Base-by-base conservation (phyloP, 37 sponge, comb jelly and placozoan species). In the Ephydatia muelleri region DNA sequence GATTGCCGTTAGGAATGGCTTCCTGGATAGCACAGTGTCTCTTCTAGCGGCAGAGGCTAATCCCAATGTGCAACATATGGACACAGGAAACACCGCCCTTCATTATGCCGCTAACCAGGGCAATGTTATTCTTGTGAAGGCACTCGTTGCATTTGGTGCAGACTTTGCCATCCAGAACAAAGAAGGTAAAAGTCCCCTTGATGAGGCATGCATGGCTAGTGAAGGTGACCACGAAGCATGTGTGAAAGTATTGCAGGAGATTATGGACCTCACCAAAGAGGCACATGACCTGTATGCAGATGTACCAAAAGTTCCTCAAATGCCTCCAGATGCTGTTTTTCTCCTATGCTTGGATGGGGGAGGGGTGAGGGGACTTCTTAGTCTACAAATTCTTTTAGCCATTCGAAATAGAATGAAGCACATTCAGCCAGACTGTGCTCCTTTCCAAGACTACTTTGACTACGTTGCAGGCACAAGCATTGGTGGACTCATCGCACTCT, bases 381-480 rank as follows among this genome's bases (percentile, higher is more conserved):
- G 76, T 49, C 49, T 74, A 21, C 77, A 79, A 70, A 86, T 86
- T 25, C 33, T 91, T 30, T 21, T 73, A 3, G 91, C 87, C 16
- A 30, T 91, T 12, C 76, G 86, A 37, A 77, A 76, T 23, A 37
- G 81, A 34, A 73, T 86, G 77, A 35, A 32, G 21, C 32, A 77
- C 72, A 3, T 77, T 8, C 29, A 37, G 3, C 81, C 87, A 3
- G 73, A 65, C 32, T 68, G 69, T 35, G 68, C 29, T 26, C 26
- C 80, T 26, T 21, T 86, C 30, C 38, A 33, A n/a, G 49, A 85
- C 39, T 83, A 72, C 74, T 91, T 91, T 76, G 91, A 91, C 71
- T 86, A 68, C 81, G 36, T 86, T 26, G 87, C 87, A 32, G 91
- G 91, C 35, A 91, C 91, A 49, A 91, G 91, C 43, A 82, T 87